A percentile compares a stretch with the other conserved stretches of the same genome.
Conservation (phyloP, 2,888 invertebrate species). For the Oeneis ivallda region DNA sequence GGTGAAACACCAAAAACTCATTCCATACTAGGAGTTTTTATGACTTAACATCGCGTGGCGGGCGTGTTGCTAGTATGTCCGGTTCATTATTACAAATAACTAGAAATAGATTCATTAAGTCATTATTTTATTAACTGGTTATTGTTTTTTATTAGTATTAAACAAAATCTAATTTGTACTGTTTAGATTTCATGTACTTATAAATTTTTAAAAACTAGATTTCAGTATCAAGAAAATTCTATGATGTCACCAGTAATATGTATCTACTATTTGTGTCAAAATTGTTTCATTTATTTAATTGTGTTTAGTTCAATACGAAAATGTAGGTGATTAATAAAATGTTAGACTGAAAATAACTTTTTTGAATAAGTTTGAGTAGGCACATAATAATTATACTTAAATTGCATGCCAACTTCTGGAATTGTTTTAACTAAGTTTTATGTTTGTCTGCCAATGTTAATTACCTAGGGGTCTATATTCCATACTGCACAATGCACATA, state of each 20-base stretch:
- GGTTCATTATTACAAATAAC: neutral
- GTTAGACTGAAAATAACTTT: too few relatives aligned
- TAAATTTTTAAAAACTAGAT: neutral
- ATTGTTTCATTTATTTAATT: neutral
- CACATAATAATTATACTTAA: too few relatives aligned
- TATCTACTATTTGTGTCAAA: neutral
- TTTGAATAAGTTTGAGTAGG: too few relatives aligned
- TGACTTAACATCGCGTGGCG: neutral
- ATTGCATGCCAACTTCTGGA: too few relatives aligned
- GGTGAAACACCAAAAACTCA: neutral
- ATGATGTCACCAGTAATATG: slow-evolving; percentile 2
- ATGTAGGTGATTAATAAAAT: neutral
- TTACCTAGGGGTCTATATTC: too few relatives aligned
- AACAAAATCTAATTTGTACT: neutral
- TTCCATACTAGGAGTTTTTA: neutral
- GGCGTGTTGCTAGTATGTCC: neutral
- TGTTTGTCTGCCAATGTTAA: neutral
- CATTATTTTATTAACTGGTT: slow-evolving; percentile 8
- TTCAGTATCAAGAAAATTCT: neutral
- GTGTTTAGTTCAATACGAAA: too few relatives aligned
- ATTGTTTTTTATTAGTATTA: neutral
- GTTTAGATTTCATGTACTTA: neutral
- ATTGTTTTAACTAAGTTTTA: neutral
- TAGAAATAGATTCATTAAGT: neutral
- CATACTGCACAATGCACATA: too few relatives aligned